Conservation (phyloP, 1,140 invertebrate genomes). For the Musca vetustissima region DNA sequence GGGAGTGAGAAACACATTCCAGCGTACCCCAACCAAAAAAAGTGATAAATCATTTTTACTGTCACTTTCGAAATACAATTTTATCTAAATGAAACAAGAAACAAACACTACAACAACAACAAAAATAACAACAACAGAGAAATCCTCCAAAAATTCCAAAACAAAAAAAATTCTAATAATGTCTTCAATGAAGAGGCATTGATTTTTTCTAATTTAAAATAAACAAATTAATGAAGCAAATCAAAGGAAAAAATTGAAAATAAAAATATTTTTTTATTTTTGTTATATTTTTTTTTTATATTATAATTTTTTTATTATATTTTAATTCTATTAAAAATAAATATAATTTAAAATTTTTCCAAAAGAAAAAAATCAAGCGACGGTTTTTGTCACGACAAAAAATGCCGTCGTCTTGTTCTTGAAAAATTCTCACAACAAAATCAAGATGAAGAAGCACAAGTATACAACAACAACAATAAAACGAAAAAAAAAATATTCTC, state of each 20-base stretch:
- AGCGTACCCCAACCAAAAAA: slow-evolving; percentile 14
- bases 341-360: not conserved
- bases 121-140: slow-evolving; percentile 3
- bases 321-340: no score
- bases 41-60: slow-evolving; percentile 56
- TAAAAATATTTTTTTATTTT: not conserved
- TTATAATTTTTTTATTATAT: no score
- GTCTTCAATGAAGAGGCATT: not conserved
- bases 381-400: not conserved
- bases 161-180: no score
- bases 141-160: not conserved
- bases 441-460: not conserved
- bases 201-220: slow-evolving; percentile 6
- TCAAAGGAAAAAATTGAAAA: not conserved
- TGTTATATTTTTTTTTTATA: no score
- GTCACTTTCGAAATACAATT: slow-evolving; percentile 56
- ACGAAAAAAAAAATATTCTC: not conserved
- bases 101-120: slow-evolving; percentile 9
- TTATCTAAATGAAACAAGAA: slow-evolving; percentile 48
- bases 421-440: not conserved
- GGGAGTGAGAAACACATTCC: no score
- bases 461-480: not conserved
- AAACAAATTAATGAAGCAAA: slow-evolving; percentile 6
- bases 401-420: not conserved
- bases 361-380: no score